A percentile compares a stretch with the other conserved stretches of the same genome.
Conservation (phyloP, 2,888 invertebrate species). For the Cephus sareptanus region DNA sequence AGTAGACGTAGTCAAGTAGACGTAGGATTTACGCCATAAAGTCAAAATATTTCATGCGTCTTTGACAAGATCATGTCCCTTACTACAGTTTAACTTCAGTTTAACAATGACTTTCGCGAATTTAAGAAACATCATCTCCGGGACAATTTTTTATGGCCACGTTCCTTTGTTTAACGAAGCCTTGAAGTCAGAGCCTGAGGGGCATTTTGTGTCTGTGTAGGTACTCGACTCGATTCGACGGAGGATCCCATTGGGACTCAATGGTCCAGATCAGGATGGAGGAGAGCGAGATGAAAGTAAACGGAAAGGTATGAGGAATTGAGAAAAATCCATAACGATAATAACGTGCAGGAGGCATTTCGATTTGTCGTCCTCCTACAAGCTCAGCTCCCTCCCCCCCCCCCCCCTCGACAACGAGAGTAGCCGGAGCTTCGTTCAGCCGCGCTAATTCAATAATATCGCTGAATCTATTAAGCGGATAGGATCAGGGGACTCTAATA, state of each 20-base stretch:
- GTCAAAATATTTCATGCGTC: too few relatives aligned
- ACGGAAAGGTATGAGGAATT: constrained; percentile 9
- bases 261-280: constrained; percentile 13
- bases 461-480: constrained; percentile 55
- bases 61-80: too few relatives aligned
- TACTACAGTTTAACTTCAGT: too few relatives aligned
- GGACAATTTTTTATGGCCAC: too few relatives aligned
- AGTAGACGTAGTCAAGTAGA: too few relatives aligned
- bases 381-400: not conserved
- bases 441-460: constrained; percentile 56
- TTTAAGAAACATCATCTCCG: too few relatives aligned
- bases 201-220: too few relatives aligned
- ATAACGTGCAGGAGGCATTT: constrained; percentile 30
- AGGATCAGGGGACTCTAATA: constrained; percentile 45
- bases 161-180: too few relatives aligned
- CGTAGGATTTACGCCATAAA: too few relatives aligned
- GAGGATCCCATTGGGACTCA: constrained; percentile 18
- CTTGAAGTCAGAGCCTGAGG: too few relatives aligned
- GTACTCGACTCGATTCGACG: not conserved
- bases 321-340: constrained; percentile 29
- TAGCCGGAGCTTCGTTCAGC: constrained; percentile 42
- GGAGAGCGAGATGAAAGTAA: not conserved
- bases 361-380: constrained; percentile 23
- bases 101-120: too few relatives aligned
- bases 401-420: constrained; percentile 25